Evolutionary conservation across 92 coral and sea anemone genomes (phyloP).

Genomic region (Umimayanthus chanpuru): DNA sequence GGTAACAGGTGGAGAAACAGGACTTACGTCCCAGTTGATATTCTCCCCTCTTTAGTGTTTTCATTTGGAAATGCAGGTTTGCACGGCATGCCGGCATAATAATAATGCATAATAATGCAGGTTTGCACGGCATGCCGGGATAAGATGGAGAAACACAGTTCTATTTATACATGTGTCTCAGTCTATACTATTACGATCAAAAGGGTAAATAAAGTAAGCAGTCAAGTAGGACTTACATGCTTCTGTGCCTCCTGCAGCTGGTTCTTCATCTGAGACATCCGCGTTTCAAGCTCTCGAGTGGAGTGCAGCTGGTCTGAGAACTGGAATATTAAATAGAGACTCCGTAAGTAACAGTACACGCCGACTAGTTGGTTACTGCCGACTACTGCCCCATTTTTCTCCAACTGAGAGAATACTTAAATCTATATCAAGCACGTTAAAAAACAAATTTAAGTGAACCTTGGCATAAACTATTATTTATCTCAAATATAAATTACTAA

Average conservation of each 20-base stretch:
- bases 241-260: slow-evolving; percentile 88
- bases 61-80: not conserved
- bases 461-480: too few relatives aligned
- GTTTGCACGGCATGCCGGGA: not conserved
- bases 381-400: not conserved
- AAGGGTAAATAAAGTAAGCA: too few relatives aligned
- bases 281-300: slow-evolving; percentile 68
- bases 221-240: slow-evolving; percentile 63
- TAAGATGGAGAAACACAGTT: not conserved
- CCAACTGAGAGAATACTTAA: too few relatives aligned
- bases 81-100: not conserved
- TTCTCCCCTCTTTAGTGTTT: too few relatives aligned
- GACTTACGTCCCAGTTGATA: too few relatives aligned
- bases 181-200: too few relatives aligned
- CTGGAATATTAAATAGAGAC: slow-evolving; percentile 33
- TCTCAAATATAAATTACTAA: not conserved
- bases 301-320: slow-evolving; percentile 70
- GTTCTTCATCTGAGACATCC: slow-evolving; percentile 68
- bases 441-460: too few relatives aligned
- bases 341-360: not conserved
- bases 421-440: too few relatives aligned
- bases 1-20: too few relatives aligned
- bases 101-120: too few relatives aligned
- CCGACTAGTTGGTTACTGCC: not conserved
- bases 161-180: too few relatives aligned